Evolutionary conservation across 2,888 invertebrate species (phyloP).

Genomic region (Theretra japonica): DNA sequence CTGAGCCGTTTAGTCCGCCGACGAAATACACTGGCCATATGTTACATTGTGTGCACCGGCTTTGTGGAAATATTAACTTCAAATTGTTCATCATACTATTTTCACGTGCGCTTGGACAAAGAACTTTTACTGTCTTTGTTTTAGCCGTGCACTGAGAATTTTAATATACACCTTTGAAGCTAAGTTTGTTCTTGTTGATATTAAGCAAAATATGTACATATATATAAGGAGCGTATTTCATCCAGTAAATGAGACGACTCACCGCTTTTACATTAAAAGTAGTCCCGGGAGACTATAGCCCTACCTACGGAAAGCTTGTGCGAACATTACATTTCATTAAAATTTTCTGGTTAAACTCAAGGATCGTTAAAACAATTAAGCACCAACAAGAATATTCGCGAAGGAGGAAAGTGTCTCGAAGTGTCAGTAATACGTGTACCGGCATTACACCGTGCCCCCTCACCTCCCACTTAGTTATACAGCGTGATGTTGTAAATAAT

Average conservation of each 20-base stretch:
- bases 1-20: slow-evolving; percentile 72
- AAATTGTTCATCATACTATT: slow-evolving; percentile 22
- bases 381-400: slow-evolving; percentile 51
- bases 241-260: slow-evolving; percentile 12
- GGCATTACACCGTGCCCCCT: slow-evolving; percentile 45
- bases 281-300: slow-evolving; percentile 46
- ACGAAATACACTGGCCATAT: slow-evolving; percentile 72
- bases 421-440: slow-evolving; percentile 52
- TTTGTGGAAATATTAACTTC: slow-evolving; percentile 52
- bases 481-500: slow-evolving; percentile 56
- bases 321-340: slow-evolving; percentile 30
- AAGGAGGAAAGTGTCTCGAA: slow-evolving; percentile 56
- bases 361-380: slow-evolving; percentile 33
- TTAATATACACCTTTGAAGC: background rate
- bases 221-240: background rate
- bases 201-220: background rate
- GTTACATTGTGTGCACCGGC: slow-evolving; percentile 60
- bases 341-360: slow-evolving; percentile 29
- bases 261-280: slow-evolving; percentile 49
- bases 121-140: background rate
- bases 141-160: background rate
- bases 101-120: slow-evolving; percentile 8
- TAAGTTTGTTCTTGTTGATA: no score
- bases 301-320: slow-evolving; percentile 32
- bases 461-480: slow-evolving; percentile 46